phyloP scores from a whole-genome alignment of 2,113 vertebrate species.

The Edolisoma coerulescens region DNA sequence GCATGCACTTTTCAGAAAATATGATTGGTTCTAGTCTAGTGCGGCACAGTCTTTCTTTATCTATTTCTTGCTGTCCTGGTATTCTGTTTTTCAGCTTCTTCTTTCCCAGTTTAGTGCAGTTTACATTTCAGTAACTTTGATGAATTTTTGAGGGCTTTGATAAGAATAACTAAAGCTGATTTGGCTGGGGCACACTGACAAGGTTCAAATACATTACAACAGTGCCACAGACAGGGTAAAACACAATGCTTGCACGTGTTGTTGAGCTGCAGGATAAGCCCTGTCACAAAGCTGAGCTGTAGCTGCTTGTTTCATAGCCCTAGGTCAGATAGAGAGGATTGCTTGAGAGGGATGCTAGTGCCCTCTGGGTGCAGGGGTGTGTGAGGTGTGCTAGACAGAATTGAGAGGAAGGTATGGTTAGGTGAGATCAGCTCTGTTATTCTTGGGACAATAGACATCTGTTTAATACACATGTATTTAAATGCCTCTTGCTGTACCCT shows the following conservation, averaged over 20 bases:
- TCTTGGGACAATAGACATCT: neutral
- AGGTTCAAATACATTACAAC: no score
- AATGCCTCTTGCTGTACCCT: neutral
- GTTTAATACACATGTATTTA: rapidly evolving
- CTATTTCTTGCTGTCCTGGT: no score
- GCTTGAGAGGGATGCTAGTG: neutral
- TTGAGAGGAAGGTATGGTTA: neutral
- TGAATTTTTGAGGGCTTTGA: no score
- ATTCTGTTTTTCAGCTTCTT: no score
- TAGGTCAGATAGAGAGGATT: neutral
- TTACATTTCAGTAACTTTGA: no score
- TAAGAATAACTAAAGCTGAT: no score
- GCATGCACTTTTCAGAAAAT: no score
- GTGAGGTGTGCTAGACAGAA: neutral
- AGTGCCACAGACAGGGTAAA: neutral
- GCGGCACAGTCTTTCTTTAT: no score
- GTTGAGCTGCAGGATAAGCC: neutral
- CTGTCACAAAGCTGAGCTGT: neutral
- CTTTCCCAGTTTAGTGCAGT: no score
- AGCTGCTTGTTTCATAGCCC: neutral
- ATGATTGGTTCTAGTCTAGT: no score
- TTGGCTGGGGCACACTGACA: no score
- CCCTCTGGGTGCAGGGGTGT: rapidly evolving
- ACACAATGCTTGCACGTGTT: neutral
- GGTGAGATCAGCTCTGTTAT: neutral